A percentile compares a stretch with the other conserved stretches of the same genome.
phyloP scores from a whole-genome alignment of 92 coral and sea anemone species.

The Epizoanthus fatuus region DNA sequence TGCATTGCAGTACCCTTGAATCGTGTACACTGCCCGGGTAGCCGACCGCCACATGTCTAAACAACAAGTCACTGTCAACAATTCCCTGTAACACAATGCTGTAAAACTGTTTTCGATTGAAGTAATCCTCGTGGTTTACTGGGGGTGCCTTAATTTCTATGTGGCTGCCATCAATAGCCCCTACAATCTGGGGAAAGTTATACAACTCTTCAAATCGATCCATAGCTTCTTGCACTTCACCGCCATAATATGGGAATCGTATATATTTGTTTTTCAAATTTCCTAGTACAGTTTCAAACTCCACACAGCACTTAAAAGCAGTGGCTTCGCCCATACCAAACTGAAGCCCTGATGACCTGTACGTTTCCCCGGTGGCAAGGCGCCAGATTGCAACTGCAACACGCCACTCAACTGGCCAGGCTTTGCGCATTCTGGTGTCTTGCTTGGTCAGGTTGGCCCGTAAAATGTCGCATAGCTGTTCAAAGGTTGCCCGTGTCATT shows the following conservation, averaged over 20 bases:
- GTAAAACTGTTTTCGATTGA: constrained; percentile 69
- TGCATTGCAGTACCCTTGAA: constrained; percentile 45
- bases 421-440: constrained; percentile 23
- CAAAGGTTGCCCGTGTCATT: background rate
- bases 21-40: constrained; percentile 67
- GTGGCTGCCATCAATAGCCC: constrained; percentile 71
- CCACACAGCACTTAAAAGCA: constrained; percentile 18
- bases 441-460: constrained; percentile 27
- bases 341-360: constrained; percentile 38
- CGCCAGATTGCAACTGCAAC: constrained; percentile 31
- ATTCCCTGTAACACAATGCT: constrained; percentile 65
- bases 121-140: constrained; percentile 63
- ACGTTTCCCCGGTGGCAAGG: constrained; percentile 47
- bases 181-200: constrained; percentile 64
- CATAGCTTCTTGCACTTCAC: constrained; percentile 67
- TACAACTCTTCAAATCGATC: constrained; percentile 58
- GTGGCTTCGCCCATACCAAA: constrained; percentile 51
- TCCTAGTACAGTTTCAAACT: constrained; percentile 36
- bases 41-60: constrained; percentile 53
- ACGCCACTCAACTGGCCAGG: constrained; percentile 34
- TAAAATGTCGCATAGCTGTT: constrained; percentile 5
- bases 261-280: constrained; percentile 31
- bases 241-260: constrained; percentile 58
- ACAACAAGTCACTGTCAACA: constrained; percentile 43
- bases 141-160: constrained; percentile 72